Conservation (phyloP, 2,797 vertebrate species). For the Falco concolor region DNA sequence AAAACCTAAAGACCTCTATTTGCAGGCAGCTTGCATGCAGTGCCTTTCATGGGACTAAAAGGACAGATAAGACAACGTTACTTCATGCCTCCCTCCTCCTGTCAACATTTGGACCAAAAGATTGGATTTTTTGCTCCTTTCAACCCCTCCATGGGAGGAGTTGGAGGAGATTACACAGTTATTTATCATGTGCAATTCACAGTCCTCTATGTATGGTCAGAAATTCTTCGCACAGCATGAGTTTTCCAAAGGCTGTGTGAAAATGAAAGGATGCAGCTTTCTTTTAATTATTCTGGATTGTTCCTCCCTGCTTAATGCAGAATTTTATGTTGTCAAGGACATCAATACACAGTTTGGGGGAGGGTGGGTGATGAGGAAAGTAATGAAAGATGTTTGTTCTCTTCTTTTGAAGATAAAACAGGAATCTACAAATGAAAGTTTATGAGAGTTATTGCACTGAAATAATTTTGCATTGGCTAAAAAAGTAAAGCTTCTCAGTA, state of each 20-base stretch:
- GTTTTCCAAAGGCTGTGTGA: not conserved
- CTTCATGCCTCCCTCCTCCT: not conserved
- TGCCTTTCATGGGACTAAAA: not conserved
- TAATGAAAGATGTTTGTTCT: not conserved
- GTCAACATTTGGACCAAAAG: not conserved
- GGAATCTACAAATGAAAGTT: not conserved
- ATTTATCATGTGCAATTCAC: constrained; percentile 3
- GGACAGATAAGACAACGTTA: not conserved
- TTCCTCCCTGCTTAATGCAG: not conserved
- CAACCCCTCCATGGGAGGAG: not conserved
- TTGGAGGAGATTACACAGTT: not conserved
- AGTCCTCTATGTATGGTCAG: not conserved
- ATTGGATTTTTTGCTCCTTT: not conserved
- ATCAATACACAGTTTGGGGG: not conserved
- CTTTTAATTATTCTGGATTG: not conserved
- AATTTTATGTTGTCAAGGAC: constrained; percentile 6
- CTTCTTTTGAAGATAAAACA: not conserved
- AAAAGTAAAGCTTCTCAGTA: not conserved
- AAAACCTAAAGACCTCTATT: not conserved
- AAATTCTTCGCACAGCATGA: not conserved
- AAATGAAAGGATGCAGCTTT: constrained; percentile 21
- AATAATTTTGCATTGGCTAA: not conserved
- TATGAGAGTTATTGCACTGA: not conserved
- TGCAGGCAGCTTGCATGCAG: not conserved
- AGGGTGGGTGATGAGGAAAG: not conserved